Conservation (phyloP, 2,888 invertebrate species). For the Idaea straminata region DNA sequence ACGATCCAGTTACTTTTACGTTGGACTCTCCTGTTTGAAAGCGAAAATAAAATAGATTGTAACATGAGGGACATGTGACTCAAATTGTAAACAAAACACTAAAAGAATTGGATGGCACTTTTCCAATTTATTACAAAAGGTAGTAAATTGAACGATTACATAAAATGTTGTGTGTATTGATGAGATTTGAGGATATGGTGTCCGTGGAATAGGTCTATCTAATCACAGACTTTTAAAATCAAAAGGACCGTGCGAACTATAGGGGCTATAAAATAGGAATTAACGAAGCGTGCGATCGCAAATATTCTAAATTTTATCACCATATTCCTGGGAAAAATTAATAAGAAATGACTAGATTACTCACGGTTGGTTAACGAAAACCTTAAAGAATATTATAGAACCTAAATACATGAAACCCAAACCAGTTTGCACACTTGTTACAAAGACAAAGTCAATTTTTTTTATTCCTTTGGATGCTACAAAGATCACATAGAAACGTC, state of each 20-base stretch:
- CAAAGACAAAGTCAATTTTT: too few relatives aligned
- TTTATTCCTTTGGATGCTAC: too few relatives aligned
- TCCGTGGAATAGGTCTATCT: neutral
- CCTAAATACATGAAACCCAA: too few relatives aligned
- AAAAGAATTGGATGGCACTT: constrained; percentile 1
- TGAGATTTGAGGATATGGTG: neutral
- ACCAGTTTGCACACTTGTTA: too few relatives aligned
- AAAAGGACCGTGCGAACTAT: neutral
- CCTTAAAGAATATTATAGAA: too few relatives aligned
- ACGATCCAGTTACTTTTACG: constrained; percentile 16
- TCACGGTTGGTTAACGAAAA: too few relatives aligned
- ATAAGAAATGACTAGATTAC: too few relatives aligned
- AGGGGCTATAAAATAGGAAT: too few relatives aligned
- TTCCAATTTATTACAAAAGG: neutral
- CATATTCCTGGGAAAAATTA: too few relatives aligned
- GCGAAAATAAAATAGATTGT: neutral
- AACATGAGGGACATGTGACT: neutral
- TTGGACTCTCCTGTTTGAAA: neutral
- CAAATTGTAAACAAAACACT: neutral
- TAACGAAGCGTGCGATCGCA: too few relatives aligned
- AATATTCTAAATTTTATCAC: too few relatives aligned
- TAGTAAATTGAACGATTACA: neutral
- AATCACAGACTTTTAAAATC: neutral
- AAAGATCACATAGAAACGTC: too few relatives aligned
- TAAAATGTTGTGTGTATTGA: neutral